phyloP scores from a whole-genome alignment of 2,113 vertebrate genomes.

The Macroglossus sobrinus region DNA sequence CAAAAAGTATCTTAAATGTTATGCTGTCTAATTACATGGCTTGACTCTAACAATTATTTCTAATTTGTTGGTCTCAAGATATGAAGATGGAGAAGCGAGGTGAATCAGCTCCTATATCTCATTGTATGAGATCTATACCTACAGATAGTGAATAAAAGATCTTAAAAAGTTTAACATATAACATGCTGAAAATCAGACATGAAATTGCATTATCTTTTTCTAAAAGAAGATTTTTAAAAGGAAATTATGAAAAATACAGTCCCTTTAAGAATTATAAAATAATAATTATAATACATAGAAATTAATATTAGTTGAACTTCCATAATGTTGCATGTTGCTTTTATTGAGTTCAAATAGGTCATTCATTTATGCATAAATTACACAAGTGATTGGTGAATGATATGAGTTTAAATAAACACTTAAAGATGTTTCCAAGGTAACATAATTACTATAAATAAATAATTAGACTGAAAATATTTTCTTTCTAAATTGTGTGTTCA shows the following conservation, averaged over 20 bases:
- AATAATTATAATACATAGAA: not conserved
- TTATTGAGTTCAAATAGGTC: not conserved
- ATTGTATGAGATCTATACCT: conserved; percentile 36
- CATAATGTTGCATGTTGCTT: not conserved
- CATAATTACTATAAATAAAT: not conserved
- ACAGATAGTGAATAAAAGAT: not conserved
- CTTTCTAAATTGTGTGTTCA: not conserved
- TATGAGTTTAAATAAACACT: not conserved
- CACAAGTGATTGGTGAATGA: not conserved
- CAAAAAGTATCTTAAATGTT: conserved; percentile 75
- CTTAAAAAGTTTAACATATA: not conserved
- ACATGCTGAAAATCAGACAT: not conserved
- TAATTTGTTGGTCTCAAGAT: conserved; percentile 73
- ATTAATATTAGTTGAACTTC: not conserved
- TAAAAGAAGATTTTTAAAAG: not conserved
- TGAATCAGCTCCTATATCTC: not conserved
- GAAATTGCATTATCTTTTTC: not conserved
- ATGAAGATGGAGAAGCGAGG: conserved; percentile 21
- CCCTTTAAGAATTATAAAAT: not conserved
- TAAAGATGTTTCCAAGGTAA: not conserved
- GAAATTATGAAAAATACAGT: not conserved
- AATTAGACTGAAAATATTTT: not conserved
- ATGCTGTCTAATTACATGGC: conserved; percentile 73
- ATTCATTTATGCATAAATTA: not conserved
- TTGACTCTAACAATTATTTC: conserved; percentile 77